Evolutionary conservation across 2,888 invertebrate genomes (phyloP), one percentile per base, ranked within the genome.

Genomic region (Scaptomyza reducta): DNA sequence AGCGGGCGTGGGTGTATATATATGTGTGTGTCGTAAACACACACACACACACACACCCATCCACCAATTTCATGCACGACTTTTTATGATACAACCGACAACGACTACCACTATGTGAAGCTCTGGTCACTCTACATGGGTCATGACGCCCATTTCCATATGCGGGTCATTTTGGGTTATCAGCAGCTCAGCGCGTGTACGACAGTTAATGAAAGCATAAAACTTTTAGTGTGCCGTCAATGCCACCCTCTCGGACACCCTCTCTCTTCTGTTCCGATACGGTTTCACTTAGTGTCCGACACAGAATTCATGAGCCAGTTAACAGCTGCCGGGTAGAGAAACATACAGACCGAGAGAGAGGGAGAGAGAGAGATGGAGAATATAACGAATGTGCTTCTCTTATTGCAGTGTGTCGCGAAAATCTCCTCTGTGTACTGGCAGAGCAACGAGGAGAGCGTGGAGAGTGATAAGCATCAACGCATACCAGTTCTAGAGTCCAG

Each of bases 361-460:
- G 6, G 10, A n/a, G 13, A 42, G 10, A 9, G 31, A 18, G n/a
- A 6, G 5, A 13, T 7, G 2, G 7, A 46, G 25, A 31, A 10
- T 22, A 13, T 45, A 22, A 22, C 42, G 44, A 44, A 2, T 6
- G 10, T 6, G 10, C 62, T 46, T 38, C 74, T 90, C 55, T 58
- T 44, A 25, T 77, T 91, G 22, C 92, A 94, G 94, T 97, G 97
- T 93, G 94, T 96, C 90, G 97, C 97, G 66, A 96, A 96, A 84
- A 97, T 97, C 91, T 96, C 96, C 60, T 95, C 96, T 38, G 95
- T 97, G 45, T 97, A 97, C 92, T 96, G 96, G 95, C 94, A 95
- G 81, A 96, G 95, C 91, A 97, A 97, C 92, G 97, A 97, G 91
- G 96, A 97, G 91, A 96, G 96, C 88, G 96, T 97, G 53, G 96